A percentile compares a stretch with the other conserved stretches of the same genome.
These are phyloP conservation scores for Pelusios castaneus DNA, from an alignment of 2,113 vertebrate genomes.

Conservation along the genomic window DNA sequence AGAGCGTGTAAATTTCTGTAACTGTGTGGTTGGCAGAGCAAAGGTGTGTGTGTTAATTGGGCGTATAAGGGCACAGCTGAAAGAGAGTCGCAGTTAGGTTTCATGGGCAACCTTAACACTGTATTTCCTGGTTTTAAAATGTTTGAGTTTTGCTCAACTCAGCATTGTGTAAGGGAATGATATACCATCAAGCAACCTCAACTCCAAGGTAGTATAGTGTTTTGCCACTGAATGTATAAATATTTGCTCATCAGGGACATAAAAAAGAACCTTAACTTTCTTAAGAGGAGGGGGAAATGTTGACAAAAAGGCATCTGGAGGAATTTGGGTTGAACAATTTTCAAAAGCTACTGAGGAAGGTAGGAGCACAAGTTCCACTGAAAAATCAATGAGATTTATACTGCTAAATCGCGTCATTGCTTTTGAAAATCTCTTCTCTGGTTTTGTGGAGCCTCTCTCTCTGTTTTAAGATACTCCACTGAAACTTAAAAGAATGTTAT, in stretches of 20 bases:
- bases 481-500: background rate
- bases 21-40: background rate
- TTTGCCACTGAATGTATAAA: background rate
- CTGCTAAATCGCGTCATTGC: background rate
- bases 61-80: background rate
- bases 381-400: background rate
- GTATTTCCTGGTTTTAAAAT: background rate
- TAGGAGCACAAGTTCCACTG: background rate
- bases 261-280: background rate
- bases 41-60: background rate
- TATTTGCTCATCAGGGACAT: background rate
- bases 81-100: background rate
- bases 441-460: background rate
- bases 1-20: background rate
- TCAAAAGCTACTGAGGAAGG: background rate
- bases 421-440: background rate
- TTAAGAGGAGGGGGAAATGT: background rate
- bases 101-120: background rate
- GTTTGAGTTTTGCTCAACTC: background rate
- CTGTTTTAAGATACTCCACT: background rate
- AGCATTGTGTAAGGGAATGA: background rate
- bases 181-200: background rate
- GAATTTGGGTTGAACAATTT: background rate
- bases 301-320: background rate
- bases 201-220: background rate